Percentiles rank a stretch among this genome's conserved stretches.
Evolutionary conservation across 2,113 vertebrate species (phyloP).

Genomic region (Odontophorus gujanensis): DNA sequence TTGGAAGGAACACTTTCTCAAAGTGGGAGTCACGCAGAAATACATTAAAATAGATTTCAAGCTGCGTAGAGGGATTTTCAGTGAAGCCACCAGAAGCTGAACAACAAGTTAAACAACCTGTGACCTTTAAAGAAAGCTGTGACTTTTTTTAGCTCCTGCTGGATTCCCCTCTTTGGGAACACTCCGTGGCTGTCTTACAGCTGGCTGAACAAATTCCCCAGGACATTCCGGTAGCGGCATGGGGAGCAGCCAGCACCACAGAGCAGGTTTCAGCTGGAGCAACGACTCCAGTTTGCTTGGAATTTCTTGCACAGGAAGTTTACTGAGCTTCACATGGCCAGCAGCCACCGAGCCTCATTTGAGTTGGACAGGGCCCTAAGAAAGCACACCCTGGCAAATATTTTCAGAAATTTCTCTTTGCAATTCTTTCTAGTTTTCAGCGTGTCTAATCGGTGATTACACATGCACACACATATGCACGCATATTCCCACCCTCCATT

Average conservation of each 20-base stretch:
- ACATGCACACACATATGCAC: fast-evolving
- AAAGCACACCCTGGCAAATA: slow-evolving; percentile 8
- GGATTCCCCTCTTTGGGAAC: neutral
- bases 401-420: slow-evolving; percentile 6
- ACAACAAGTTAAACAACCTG: neutral
- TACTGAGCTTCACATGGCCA: neutral
- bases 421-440: neutral
- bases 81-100: neutral
- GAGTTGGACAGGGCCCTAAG: slow-evolving; percentile 34
- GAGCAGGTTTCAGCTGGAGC: neutral
- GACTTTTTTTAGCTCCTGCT: neutral
- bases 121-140: neutral
- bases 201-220: neutral
- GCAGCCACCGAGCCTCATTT: neutral
- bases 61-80: neutral
- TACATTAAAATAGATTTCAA: neutral
- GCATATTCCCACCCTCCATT: neutral
- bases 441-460: neutral
- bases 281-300: neutral
- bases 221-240: fast-evolving
- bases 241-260: neutral
- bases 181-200: neutral
- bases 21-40: neutral
- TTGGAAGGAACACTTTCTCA: neutral
- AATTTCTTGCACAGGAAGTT: neutral